These are phyloP conservation scores for Drosophila miranda DNA, from an alignment of 1,140 invertebrate genomes.

Conservation along the genomic window DNA sequence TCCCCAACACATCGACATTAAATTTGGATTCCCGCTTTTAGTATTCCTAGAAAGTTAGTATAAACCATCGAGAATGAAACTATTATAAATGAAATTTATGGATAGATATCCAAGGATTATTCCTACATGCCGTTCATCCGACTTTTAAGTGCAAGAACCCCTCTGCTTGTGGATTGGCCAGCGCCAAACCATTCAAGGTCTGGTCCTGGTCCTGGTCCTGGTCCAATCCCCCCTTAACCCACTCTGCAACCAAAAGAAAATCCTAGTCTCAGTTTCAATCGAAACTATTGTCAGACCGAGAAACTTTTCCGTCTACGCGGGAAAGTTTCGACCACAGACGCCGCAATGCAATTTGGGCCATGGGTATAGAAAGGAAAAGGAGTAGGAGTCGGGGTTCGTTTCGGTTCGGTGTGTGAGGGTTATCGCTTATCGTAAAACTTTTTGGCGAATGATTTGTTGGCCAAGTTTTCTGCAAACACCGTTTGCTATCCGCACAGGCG, in stretches of 20 bases:
- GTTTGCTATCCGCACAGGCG: not conserved
- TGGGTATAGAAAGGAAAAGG: not conserved
- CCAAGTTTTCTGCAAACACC: slow-evolving; percentile 17
- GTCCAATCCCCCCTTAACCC: no score
- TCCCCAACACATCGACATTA: no score
- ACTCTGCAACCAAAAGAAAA: not conserved
- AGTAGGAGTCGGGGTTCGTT: no score
- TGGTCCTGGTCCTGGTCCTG: no score
- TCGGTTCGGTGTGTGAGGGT: no score
- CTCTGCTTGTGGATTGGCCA: slow-evolving; percentile 25
- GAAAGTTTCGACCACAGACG: not conserved
- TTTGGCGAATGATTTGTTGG: slow-evolving; percentile 40
- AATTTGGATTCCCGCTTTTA: no score
- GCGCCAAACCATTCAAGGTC: not conserved
- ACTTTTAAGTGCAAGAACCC: not conserved
- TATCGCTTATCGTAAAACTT: slow-evolving; percentile 35
- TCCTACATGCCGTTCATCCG: no score
- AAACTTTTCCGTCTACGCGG: slow-evolving; percentile 15
- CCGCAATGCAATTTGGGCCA: no score
- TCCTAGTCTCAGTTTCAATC: not conserved
- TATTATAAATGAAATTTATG: not conserved
- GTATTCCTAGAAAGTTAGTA: no score
- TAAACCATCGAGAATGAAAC: no score
- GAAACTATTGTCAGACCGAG: slow-evolving; percentile 12
- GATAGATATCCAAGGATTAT: no score